Evolutionary conservation across 2,113 vertebrate species (phyloP), one percentile per base, ranked within the genome.

Genomic region (Cyprinodon variegatus): DNA sequence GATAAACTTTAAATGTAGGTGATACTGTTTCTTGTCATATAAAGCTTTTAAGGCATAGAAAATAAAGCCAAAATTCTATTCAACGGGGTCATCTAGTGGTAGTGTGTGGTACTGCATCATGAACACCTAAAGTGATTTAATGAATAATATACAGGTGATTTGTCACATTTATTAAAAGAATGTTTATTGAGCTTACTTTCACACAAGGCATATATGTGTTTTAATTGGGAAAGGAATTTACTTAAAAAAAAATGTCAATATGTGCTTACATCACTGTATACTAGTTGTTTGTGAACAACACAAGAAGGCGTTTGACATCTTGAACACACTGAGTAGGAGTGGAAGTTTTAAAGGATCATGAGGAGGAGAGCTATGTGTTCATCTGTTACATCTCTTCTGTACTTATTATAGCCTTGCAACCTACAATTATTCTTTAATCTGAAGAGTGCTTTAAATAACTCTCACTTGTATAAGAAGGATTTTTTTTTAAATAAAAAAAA

Each of bases 11-110:
- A n/a, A 29, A 29, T 29, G 29, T 29, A 57, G 20, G 50, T 57
- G 17, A 75, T 39, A 64, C 68, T 77, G 57, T 61, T 53, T n/a
- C 17, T 12, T 66, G 36, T 22, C 40, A 69, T 46, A 63, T 38
- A 64, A 65, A 38, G 67, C 57, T 69, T 70, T 77, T 11, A 45
- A 57, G 48, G 14, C 17, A 40, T 11, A n/a, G 1, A 48, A 14
- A 36, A 40, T 50, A 48, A 38, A 36, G 20, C 1, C 78, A 61
- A 36, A 74, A n/a, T 39, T 61, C 77, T 90, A 82, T 77, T 80
- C 50, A 82, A 48, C 75, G 91, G 91, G 59, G 90, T 83, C 89
- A 88, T 63, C 92, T 90, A 82, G 87, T 91, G 90, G 88, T 29
- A 10, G 17, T 0, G 3, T 46, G n/a, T 0, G 17, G 65, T 6